Base-by-base conservation (phyloP, 2,113 vertebrate species). In the Istiophorus platypterus region DNA sequence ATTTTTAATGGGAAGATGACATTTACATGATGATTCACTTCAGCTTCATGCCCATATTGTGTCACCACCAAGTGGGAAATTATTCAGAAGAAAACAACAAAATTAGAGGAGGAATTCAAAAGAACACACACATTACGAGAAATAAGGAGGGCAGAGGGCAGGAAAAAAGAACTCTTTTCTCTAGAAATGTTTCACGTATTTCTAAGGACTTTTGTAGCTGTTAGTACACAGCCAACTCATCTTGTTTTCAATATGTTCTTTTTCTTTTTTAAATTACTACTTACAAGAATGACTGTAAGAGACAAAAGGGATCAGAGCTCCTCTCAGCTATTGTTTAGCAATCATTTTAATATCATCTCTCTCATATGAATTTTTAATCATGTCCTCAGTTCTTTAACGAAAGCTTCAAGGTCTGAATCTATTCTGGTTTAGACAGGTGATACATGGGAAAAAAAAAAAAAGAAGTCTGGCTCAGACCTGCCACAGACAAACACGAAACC, bases 401-500 rank as follows among this genome's bases (percentile, higher is more conserved):
- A 57, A 72, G 26, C 45, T 64, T 66, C 49, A 69, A 58, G 57
- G 37, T 14, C 61, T 47, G 22, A 15, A 29, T 87, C 67, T 81
- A 67, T 76, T 84, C 39, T 73, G 68, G 72, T 72, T 49, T 20
- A 3, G 63, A 72, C 78, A 84, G 73, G 81, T 84, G 73, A 86
- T 47, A 63, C 54, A 49, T 47, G 24, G 66, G 47, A 41, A 68
- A 61, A 37, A 18, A n/a, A 73, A 63, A 39, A 41, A 68, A 61
- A 37, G 22, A n/a, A 73, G 73, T 76, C 51, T 81, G 77, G 65
- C 62, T 64, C 68, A 29, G 80, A 88, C 27, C 74, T 67, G 63
- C 57, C n/a, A 8, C 77, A 89, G 88, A 85, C 91, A 90, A 86
- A 89, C 84, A 84, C 76, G 75, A 92, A 88, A 82, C 87, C 84